Base-by-base conservation (phyloP, 1,140 invertebrate genomes). In the Matsumurasca onukii region DNA sequence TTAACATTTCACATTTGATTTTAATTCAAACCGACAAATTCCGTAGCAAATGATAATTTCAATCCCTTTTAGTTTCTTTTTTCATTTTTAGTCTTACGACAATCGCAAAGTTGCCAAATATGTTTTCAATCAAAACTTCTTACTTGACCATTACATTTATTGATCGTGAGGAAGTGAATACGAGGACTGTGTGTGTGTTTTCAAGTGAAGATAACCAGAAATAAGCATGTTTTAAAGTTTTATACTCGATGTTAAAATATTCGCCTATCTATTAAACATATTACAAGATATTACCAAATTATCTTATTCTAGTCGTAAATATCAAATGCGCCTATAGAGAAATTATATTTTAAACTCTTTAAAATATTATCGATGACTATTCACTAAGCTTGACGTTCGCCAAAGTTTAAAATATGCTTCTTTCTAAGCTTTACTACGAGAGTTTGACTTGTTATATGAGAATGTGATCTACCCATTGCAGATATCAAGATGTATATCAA, bases 371-470 rank as follows among this genome's bases (percentile, higher is more conserved):
- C 22, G 9, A 13, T 59, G n/a, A 27, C 24, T 12, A 29, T 59
- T 13, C n/a, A 59, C 15, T 59, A 24, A 22, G 55, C 55, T 59
- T 59, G 24, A 39, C 30, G 24, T 59, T 27, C 24, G 34, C 5
- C 20, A 48, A 65, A 45, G 39, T 65, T 65, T 65, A 65, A 65
- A 65, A 65, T 65, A 65, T 65, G 62, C 62, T 65, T 65, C 31
- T 65, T 65, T 65, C 62, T 65, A 65, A 65, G 62, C 62, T 65
- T 45, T 59, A 5, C 24, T 5, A 12, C 55, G 24, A 59, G 22
- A 5, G 12, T 59, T 29, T 9, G 25, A 29, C 25, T 22, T 63
- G 61, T 65, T 31, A 65, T 65, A 65, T 22, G 39, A 48, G 62
- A 48, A 48, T 65, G 9, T n/a, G 15, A 45, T n/a, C 48, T 65